phyloP scores from a whole-genome alignment of 1,140 invertebrate species.

The Micrasema longulum region DNA sequence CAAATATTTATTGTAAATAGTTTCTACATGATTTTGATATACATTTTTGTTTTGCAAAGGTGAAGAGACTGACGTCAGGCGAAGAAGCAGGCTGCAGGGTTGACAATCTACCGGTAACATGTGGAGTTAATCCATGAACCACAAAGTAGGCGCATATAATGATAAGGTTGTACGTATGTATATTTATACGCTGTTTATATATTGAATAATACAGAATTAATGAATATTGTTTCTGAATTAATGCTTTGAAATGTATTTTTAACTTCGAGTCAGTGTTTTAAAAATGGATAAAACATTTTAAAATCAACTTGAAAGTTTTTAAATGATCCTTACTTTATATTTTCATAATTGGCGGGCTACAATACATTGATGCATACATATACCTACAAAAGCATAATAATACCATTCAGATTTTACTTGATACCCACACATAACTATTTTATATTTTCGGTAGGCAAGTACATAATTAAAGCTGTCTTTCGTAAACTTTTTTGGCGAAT shows the following conservation, averaged over 20 bases:
- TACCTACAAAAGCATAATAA: constrained; percentile 1
- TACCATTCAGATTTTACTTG: constrained; percentile 13
- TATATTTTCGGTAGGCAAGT: too few species aligned
- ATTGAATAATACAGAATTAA: background rate
- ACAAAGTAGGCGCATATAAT: constrained; percentile 22
- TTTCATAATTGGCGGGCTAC: constrained; percentile 33
- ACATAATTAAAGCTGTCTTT: too few species aligned
- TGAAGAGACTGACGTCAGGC: constrained; percentile 51
- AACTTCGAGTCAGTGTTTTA: background rate
- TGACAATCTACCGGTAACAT: constrained; percentile 51
- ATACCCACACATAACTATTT: background rate
- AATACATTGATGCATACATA: background rate
- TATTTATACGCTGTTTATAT: constrained; percentile 1
- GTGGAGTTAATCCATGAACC: constrained; percentile 45
- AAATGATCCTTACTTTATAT: too few species aligned
- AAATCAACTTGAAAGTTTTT: background rate
- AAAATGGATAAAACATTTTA: constrained; percentile 5
- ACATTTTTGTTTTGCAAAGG: constrained; percentile 52
- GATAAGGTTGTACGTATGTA: constrained; percentile 40
- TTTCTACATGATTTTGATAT: constrained; percentile 49
- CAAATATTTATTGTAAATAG: constrained; percentile 48
- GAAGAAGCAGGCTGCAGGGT: constrained; percentile 49
- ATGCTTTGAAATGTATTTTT: too few species aligned
- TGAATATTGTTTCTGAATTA: too few species aligned
- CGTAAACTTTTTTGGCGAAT: too few species aligned